phyloP scores from a whole-genome alignment of 2,888 invertebrate species.

The Pseudococcus viburni region DNA sequence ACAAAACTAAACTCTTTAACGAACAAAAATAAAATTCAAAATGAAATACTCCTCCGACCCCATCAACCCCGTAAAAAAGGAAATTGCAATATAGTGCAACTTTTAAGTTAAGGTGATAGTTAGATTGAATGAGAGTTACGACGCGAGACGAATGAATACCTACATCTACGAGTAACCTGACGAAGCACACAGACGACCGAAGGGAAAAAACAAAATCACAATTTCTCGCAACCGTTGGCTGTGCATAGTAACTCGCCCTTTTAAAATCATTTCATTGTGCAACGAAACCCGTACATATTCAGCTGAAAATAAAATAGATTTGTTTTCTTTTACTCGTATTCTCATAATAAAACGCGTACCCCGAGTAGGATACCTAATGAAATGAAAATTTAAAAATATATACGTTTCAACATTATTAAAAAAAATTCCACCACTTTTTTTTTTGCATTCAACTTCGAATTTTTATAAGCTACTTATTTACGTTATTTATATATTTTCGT shows the following conservation, averaged over 20 bases:
- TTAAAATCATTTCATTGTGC: background rate
- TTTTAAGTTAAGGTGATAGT: constrained; percentile 2
- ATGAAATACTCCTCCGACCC: background rate
- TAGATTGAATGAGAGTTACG: background rate
- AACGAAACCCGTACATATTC: background rate
- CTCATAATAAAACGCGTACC: background rate
- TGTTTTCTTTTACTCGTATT: constrained; percentile 24
- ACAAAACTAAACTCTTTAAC: background rate
- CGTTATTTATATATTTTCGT: constrained; percentile 11
- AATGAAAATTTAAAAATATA: constrained; percentile 19
- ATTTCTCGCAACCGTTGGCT: background rate
- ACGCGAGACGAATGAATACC: constrained; percentile 41
- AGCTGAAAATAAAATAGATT: constrained; percentile 5
- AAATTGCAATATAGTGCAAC: constrained; percentile 3
- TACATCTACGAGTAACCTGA: background rate
- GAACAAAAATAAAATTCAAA: background rate
- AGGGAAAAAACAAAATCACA: constrained; percentile 18
- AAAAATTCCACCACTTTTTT: constrained; percentile 19
- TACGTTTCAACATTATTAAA: constrained; percentile 11
- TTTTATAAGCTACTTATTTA: constrained; percentile 30
- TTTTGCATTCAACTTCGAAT: background rate
- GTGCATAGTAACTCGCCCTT: background rate
- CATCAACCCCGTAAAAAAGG: background rate
- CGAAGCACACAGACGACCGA: background rate
- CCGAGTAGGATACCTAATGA: background rate